phyloP scores from a whole-genome alignment of 2,113 vertebrate genomes.

The Austrofundulus limnaeus region DNA sequence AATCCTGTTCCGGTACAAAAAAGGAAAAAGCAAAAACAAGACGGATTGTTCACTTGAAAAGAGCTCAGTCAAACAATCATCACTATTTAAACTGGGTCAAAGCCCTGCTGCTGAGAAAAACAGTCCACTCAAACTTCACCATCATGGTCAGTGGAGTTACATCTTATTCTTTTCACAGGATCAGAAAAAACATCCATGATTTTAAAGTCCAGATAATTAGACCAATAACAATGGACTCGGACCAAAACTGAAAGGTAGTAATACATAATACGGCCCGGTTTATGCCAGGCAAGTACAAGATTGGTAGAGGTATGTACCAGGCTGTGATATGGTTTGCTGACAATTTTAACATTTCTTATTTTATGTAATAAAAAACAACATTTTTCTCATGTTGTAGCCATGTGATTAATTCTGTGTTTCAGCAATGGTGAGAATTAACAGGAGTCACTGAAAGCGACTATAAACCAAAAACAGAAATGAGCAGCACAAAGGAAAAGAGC shows the following conservation, averaged over 20 bases:
- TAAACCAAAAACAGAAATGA: slow-evolving; percentile 27
- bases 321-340: too few relatives aligned
- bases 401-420: not conserved
- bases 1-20: slow-evolving; percentile 49
- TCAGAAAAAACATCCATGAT: slow-evolving; percentile 30
- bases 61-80: slow-evolving; percentile 40
- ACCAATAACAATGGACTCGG: too few relatives aligned
- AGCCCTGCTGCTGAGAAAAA: slow-evolving; percentile 9
- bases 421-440: slow-evolving; percentile 13
- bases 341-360: too few relatives aligned
- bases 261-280: too few relatives aligned
- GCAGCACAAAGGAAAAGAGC: not conserved
- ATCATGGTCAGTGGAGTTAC: not conserved
- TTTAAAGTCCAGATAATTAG: too few relatives aligned
- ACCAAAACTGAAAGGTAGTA: too few relatives aligned
- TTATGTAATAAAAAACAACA: not conserved
- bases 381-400: slow-evolving; percentile 4
- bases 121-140: slow-evolving; percentile 12
- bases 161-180: slow-evolving; percentile 17
- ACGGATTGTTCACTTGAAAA: too few relatives aligned
- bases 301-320: too few relatives aligned
- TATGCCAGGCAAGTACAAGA: too few relatives aligned
- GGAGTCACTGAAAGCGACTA: slow-evolving; percentile 19
- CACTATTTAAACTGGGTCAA: slow-evolving; percentile 40
- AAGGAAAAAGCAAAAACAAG: slow-evolving; percentile 45